A percentile compares a stretch with the other conserved stretches of the same genome.
These are phyloP conservation scores for Falco columbarius DNA, from an alignment of 2,797 vertebrate genomes.

Conservation along the genomic window DNA sequence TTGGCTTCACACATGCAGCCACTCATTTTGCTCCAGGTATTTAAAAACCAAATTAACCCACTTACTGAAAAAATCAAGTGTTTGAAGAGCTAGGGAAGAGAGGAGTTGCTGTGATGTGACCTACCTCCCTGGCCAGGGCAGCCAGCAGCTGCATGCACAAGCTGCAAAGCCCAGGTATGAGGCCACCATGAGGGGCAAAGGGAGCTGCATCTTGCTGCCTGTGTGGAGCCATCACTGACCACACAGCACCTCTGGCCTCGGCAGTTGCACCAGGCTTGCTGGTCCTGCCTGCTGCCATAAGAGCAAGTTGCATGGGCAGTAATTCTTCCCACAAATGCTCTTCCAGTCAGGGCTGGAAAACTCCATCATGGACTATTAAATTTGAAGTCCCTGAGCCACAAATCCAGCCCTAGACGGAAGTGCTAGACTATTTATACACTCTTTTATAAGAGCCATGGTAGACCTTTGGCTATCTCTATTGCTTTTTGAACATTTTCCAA, in stretches of 20 bases:
- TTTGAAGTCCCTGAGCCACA: neutral
- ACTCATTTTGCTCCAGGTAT: neutral
- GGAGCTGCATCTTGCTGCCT: neutral
- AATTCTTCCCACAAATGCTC: neutral
- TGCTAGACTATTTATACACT: neutral
- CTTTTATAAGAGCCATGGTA: neutral
- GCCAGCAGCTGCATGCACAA: neutral
- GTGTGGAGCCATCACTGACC: fast-evolving
- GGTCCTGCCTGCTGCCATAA: fast-evolving
- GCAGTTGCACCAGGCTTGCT: fast-evolving
- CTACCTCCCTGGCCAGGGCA: neutral
- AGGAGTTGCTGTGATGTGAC: neutral
- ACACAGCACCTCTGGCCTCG: fast-evolving
- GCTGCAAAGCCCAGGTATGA: neutral
- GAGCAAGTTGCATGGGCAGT: neutral
- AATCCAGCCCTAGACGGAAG: neutral
- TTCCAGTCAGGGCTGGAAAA: neutral
- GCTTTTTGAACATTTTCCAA: conserved; percentile 37
- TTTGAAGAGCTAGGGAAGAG: neutral
- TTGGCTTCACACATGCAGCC: neutral
- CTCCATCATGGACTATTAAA: conserved; percentile 3
- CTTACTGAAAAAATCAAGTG: fast-evolving
- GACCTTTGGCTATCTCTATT: neutral
- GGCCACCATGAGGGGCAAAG: neutral
- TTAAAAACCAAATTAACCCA: neutral